These are phyloP conservation scores for Mongoloraphidia duomilia DNA, from an alignment of 2,888 invertebrate species.

Conservation along the genomic window DNA sequence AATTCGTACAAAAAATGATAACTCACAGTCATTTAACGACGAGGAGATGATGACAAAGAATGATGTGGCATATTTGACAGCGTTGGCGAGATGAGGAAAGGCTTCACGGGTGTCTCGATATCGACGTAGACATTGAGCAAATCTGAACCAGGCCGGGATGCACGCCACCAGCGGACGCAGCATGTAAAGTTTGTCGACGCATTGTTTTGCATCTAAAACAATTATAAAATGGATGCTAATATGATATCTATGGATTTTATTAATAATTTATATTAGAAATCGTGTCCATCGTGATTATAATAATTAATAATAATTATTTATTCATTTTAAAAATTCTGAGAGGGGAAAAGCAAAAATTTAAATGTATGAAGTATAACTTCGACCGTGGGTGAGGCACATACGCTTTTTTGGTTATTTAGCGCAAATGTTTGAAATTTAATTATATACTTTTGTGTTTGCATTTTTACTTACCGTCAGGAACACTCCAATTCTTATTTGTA, in stretches of 20 bases:
- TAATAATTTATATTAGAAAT: too few relatives aligned
- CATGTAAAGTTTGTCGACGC: slow-evolving; percentile 55
- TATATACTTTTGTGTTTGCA: too few relatives aligned
- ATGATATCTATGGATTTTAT: too few relatives aligned
- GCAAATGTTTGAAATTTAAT: too few relatives aligned
- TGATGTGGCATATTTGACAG: slow-evolving; percentile 94
- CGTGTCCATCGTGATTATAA: too few relatives aligned
- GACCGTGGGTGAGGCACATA: too few relatives aligned
- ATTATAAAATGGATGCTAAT: not conserved
- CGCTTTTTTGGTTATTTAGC: too few relatives aligned
- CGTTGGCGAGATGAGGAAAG: slow-evolving; percentile 94
- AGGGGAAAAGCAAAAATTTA: too few relatives aligned
- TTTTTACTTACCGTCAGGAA: slow-evolving; percentile 37
- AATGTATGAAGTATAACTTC: too few relatives aligned
- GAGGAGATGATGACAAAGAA: slow-evolving; percentile 86
- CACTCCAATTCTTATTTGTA: slow-evolving; percentile 58
- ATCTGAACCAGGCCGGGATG: slow-evolving; percentile 94
- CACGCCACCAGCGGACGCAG: slow-evolving; percentile 77
- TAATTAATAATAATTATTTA: too few relatives aligned
- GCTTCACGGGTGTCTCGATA: slow-evolving; percentile 88
- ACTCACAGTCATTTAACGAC: slow-evolving; percentile 39
- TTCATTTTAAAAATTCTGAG: too few relatives aligned
- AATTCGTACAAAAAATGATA: too few relatives aligned
- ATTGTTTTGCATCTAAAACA: slow-evolving; percentile 41
- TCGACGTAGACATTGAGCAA: slow-evolving; percentile 90